Base-by-base conservation (phyloP, 2,113 vertebrate species). In the Gasterosteus nipponicus region DNA sequence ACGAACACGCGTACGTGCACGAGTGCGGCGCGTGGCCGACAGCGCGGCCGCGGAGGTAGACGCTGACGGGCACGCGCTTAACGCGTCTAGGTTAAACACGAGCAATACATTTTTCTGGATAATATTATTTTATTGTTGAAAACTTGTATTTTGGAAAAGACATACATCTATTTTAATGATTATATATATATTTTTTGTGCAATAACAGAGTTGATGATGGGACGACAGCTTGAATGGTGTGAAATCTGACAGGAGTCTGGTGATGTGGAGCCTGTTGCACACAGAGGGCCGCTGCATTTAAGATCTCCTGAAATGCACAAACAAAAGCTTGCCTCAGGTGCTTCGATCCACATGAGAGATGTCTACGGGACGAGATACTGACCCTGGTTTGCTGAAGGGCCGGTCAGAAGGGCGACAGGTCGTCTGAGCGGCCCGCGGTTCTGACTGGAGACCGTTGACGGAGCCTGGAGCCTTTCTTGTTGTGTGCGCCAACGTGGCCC, bases 391-490 rank as follows among this genome's bases (percentile, higher is more conserved):
- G 46, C 61, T 14, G 35, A 0, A 1, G 71, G 56, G 0, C 31
- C 26, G 41, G 59, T 69, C 56, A 46, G 58, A 11, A 26, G 2
- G 3, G 33, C 31, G 12, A 3, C 10, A n/a, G 39, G 16, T 66
- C 3, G 1, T 68, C 26, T 39, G 26, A 14, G 56, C 19, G n/a
- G 18, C 69, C 58, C 75, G n/a, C 29, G 87, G 74, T 14, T 7
- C 67, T 69, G 18, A 14, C 3, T 3, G 88, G 18, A 18, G 94
- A 88, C 26, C 86, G 33, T 26, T 68, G 90, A 31, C n/a, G 86
- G 59, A 90, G 71, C 44, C 53, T 69, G 62, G 92, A 79, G 33
- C 81, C 77, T 73, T 84, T 92, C 82, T 87, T 88, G 59, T 81
- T 84, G 9, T 73, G 89, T 16, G 73, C 51, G 0, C 89, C 87